Evolutionary conservation across 2,113 vertebrate species (phyloP).

Genomic region (Ancistrus triradiatus): DNA sequence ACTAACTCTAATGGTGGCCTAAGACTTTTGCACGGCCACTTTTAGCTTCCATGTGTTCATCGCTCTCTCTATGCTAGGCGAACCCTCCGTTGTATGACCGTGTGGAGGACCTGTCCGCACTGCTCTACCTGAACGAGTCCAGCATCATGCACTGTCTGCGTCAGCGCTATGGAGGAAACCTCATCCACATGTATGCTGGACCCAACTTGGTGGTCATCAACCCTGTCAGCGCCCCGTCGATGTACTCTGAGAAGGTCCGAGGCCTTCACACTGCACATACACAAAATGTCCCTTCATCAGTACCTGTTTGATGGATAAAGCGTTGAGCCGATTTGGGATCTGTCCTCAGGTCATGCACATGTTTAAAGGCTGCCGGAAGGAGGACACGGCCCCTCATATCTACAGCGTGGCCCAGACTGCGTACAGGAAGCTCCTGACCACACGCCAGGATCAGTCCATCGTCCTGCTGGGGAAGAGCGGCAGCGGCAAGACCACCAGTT

Average conservation of each 20-base stretch:
- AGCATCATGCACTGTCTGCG: conserved; percentile 87
- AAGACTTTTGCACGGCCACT: too few species aligned
- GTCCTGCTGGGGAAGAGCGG: conserved; percentile 86
- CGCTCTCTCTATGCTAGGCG: conserved; percentile 66
- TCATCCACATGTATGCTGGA: conserved; percentile 87
- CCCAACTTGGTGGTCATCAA: conserved; percentile 88
- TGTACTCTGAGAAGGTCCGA: conserved; percentile 95
- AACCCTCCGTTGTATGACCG: conserved; percentile 86
- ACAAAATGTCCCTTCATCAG: background rate
- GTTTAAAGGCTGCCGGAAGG: conserved; percentile 92
- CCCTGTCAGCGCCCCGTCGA: conserved; percentile 85
- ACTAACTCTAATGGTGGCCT: too few species aligned
- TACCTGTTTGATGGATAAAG: background rate
- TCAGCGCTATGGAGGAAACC: conserved; percentile 86
- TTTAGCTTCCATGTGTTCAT: background rate
- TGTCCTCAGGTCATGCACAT: conserved; percentile 92
- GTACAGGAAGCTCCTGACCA: conserved; percentile 88
- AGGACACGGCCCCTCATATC: conserved; percentile 88
- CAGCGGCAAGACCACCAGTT: conserved; percentile 91
- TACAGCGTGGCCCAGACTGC: conserved; percentile 89
- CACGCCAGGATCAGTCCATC: conserved; percentile 90
- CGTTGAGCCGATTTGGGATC: background rate
- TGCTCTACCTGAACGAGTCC: conserved; percentile 94
- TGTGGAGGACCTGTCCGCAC: conserved; percentile 84
- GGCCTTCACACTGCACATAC: too few species aligned